Conservation (phyloP, 2,113 vertebrate species). For the Bothrops jararaca region DNA sequence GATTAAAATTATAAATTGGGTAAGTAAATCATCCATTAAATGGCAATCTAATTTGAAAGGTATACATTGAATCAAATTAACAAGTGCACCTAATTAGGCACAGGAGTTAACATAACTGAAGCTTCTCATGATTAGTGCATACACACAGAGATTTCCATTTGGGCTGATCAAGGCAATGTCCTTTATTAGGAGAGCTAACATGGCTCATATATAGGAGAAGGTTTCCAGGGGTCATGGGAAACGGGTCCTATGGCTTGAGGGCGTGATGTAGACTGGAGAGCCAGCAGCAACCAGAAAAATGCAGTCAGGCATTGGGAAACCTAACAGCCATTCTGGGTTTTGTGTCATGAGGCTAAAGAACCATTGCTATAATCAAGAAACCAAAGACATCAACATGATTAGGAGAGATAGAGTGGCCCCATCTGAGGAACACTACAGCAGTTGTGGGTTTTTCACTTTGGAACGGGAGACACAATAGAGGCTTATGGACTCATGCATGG, state of each 20-base stretch:
- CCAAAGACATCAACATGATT: background rate
- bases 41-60: slow-evolving; percentile 51
- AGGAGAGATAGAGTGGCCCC: background rate
- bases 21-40: slow-evolving; percentile 49
- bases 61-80: slow-evolving; percentile 37
- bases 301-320: background rate
- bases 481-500: background rate
- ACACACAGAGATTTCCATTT: background rate
- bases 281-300: slow-evolving; percentile 31
- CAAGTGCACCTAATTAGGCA: slow-evolving; percentile 43
- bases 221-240: background rate
- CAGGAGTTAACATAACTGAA: slow-evolving; percentile 34
- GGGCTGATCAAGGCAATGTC: background rate
- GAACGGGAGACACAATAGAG: background rate
- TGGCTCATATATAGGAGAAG: background rate
- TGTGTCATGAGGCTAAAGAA: background rate
- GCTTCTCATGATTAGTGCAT: slow-evolving; percentile 19
- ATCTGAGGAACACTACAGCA: background rate
- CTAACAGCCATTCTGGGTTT: background rate
- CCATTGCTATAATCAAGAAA: background rate
- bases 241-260: slow-evolving; percentile 49
- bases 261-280: slow-evolving; percentile 34
- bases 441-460: background rate
- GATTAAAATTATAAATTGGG: slow-evolving; percentile 51
- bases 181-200: slow-evolving; percentile 33